These are phyloP conservation scores for Kryphioiulus occultus DNA, from an alignment of 2,888 invertebrate genomes.

Conservation along the genomic window DNA sequence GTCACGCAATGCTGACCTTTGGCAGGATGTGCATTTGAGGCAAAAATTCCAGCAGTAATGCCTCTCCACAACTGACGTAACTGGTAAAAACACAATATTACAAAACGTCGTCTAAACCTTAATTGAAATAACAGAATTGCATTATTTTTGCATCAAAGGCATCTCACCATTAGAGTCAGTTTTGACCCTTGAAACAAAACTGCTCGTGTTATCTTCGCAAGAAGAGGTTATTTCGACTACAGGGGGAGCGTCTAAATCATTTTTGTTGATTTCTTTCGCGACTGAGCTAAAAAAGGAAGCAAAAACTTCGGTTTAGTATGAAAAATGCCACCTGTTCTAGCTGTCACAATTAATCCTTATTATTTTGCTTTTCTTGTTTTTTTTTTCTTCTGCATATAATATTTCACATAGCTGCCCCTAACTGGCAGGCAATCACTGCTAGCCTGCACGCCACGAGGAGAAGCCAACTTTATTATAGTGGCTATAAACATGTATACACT, in stretches of 20 bases:
- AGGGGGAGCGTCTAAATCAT: background rate
- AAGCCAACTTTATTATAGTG: no score
- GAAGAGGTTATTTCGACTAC: background rate
- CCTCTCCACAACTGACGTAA: background rate
- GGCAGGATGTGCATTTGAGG: background rate
- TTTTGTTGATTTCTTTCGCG: background rate
- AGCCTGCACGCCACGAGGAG: no score
- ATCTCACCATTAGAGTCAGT: background rate
- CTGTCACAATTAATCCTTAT: no score
- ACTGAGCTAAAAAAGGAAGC: background rate
- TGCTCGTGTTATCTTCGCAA: background rate
- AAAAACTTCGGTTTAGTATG: background rate
- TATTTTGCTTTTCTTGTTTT: no score
- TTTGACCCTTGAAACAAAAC: background rate
- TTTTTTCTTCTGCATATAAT: no score
- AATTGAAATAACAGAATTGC: no score
- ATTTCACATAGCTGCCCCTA: no score
- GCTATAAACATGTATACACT: no score
- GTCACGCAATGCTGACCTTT: background rate
- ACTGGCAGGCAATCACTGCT: no score
- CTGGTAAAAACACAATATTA: background rate
- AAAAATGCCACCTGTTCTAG: no score
- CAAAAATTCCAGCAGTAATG: constrained; percentile 20
- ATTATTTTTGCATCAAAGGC: background rate
- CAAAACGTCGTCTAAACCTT: no score